phyloP scores from a whole-genome alignment of 1,140 invertebrate species.

The Hycleus cichorii region DNA sequence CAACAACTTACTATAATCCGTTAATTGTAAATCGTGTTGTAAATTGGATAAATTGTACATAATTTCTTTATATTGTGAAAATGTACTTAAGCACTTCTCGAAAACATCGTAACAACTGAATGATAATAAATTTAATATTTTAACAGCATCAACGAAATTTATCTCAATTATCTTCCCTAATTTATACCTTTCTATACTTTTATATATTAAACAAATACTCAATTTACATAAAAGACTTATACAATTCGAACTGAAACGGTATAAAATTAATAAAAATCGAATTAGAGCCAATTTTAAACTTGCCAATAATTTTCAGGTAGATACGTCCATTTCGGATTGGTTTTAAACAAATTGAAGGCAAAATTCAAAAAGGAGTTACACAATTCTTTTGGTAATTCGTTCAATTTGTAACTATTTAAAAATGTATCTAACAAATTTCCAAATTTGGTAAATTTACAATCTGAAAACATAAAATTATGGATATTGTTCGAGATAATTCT shows the following conservation, averaged over 20 bases:
- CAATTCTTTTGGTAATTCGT: constrained; percentile 12
- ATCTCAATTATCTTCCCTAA: not conserved
- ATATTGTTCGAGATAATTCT: not conserved
- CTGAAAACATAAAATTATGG: constrained; percentile 8
- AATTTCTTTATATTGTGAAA: constrained; percentile 24
- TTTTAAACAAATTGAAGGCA: constrained; percentile 24
- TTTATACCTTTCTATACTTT: constrained; percentile 14
- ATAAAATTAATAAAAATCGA: constrained; percentile 1
- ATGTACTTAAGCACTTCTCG: constrained; percentile 25
- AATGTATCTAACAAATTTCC: constrained; percentile 21
- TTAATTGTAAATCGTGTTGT: not conserved
- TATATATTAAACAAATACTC: constrained; percentile 21
- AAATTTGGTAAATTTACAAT: constrained; percentile 24
- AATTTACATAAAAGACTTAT: constrained; percentile 24
- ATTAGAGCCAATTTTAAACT: not conserved
- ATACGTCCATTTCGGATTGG: constrained; percentile 19
- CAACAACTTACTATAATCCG: not conserved
- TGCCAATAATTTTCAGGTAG: constrained; percentile 10
- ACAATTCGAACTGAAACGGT: constrained; percentile 22
- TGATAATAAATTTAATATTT: constrained; percentile 21
- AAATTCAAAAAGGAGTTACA: constrained; percentile 21
- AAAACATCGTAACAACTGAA: constrained; percentile 25
- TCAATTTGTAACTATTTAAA: constrained; percentile 1
- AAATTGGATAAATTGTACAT: not conserved
- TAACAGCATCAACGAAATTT: constrained; percentile 20